These are phyloP conservation scores for Leptonema lineaticorne DNA, from an alignment of 1,140 invertebrate species.

Conservation along the genomic window DNA sequence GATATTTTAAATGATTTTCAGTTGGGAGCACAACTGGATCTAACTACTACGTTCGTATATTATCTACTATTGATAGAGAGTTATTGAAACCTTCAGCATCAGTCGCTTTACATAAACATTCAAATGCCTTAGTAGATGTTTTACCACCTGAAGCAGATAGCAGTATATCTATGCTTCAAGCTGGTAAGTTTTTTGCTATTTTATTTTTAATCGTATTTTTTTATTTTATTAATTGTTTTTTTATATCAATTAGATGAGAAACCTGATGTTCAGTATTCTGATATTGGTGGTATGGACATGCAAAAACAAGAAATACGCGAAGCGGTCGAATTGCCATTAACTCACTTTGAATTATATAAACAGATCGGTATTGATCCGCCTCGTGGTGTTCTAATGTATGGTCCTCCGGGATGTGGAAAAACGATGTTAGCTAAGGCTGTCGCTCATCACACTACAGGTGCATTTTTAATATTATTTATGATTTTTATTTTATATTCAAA, in stretches of 20 bases:
- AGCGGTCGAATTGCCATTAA: conserved; percentile 96
- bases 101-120: conserved; percentile 96
- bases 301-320: conserved; percentile 99
- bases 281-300: conserved; percentile 99
- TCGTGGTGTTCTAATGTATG: conserved; percentile 97
- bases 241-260: conserved; percentile 81
- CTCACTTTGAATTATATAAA: conserved; percentile 98
- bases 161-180: conserved; percentile 94
- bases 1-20: conserved; percentile 38
- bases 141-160: conserved; percentile 97
- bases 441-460: conserved; percentile 93
- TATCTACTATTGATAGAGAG: conserved; percentile 95
- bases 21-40: conserved; percentile 80
- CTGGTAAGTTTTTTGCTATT: conserved; percentile 59
- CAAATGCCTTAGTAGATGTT: conserved; percentile 96
- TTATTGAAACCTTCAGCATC: conserved; percentile 92
- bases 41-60: conserved; percentile 97
- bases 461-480: conserved; percentile 22
- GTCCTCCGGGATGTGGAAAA: conserved; percentile 95
- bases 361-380: conserved; percentile 98
- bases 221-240: conserved; percentile 18
- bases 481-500: too few relatives aligned
- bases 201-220: conserved; percentile 3
- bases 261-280: conserved; percentile 94
- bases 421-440: conserved; percentile 99